A percentile compares a stretch with the other conserved stretches of the same genome.
Evolutionary conservation across 2,113 vertebrate genomes (phyloP).

Genomic region (Etia nguti): DNA sequence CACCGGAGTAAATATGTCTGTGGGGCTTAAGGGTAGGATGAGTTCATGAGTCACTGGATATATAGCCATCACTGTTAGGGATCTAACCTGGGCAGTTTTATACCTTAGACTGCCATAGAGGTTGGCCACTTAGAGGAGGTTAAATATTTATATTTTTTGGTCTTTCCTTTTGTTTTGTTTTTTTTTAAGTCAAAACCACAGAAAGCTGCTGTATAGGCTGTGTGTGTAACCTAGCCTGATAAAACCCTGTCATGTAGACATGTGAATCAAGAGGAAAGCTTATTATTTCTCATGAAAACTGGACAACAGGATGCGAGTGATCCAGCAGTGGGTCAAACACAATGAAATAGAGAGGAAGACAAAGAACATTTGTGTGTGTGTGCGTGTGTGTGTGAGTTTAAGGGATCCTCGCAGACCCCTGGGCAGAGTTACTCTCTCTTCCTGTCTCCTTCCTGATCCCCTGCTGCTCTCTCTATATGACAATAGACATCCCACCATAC

Average conservation of each 20-base stretch:
- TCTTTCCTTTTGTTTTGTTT: background rate
- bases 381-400: background rate
- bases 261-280: slow-evolving; percentile 31
- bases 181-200: background rate
- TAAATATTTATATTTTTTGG: accelerated
- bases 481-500: slow-evolving; percentile 78
- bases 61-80: background rate
- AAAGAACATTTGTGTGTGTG: slow-evolving; percentile 40
- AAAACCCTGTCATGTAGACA: background rate
- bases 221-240: background rate
- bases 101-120: background rate
- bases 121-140: background rate
- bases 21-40: background rate
- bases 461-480: slow-evolving; percentile 71
- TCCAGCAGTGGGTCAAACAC: slow-evolving; percentile 55
- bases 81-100: background rate
- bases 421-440: slow-evolving; percentile 85
- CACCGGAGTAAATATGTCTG: background rate
- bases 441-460: slow-evolving; percentile 94
- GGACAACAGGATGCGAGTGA: slow-evolving; percentile 64
- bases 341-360: slow-evolving; percentile 67
- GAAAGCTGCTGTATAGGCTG: background rate
- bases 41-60: background rate
- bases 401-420: slow-evolving; percentile 13
- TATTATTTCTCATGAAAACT: slow-evolving; percentile 50